Base-by-base conservation (phyloP, 2,797 vertebrate species). In the Ptychadena robeensis region DNA sequence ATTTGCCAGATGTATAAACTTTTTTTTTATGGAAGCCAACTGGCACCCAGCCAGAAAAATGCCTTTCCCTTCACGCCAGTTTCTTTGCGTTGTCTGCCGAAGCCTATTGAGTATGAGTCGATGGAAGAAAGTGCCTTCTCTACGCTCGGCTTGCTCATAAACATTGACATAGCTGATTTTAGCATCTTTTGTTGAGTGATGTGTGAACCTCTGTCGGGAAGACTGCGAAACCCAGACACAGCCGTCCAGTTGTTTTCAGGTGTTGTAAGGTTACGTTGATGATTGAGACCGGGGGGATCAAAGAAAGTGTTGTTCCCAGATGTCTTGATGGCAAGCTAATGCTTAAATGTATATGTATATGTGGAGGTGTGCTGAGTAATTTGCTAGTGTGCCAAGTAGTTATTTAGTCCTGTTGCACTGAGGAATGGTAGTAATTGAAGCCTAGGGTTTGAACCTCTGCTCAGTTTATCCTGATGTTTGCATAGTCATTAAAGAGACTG, bases 131-230 rank as follows among this genome's bases (percentile, higher is more conserved):
- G 82, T n/a, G 30, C 82, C 73, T 48, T 75, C 63, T 84, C 69
- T 72, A 85, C 37, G 78, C 78, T 80, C 73, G 37, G 30, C 71
- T 65, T 59, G 37, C 38, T 48, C 25, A 25, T 85, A 75, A 85
- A 80, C 63, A 85, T 80, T 70, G 70, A 70, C 77, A 64, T 72
- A 71, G 74, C 81, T 72, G 53, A 74, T 67, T 74, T 74, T 84
- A 48, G 30, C 78, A 44, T 71, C 78, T 85, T 73, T 70, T 73
- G 78, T 67, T 85, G 82, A 85, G 72, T 85, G 82, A 85, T 80
- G 66, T 66, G 65, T 65, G 71, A 79, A 80, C 79, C 73, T 72
- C 59, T 80, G 48, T 75, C 57, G 7, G 71, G 69, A 73, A 61
- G 40, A 71, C 27, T 40, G 31, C 44, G 61, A 61, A 64, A 34